phyloP scores from a whole-genome alignment of 2,888 invertebrate species.

The Synanthedon formicaeformis region DNA sequence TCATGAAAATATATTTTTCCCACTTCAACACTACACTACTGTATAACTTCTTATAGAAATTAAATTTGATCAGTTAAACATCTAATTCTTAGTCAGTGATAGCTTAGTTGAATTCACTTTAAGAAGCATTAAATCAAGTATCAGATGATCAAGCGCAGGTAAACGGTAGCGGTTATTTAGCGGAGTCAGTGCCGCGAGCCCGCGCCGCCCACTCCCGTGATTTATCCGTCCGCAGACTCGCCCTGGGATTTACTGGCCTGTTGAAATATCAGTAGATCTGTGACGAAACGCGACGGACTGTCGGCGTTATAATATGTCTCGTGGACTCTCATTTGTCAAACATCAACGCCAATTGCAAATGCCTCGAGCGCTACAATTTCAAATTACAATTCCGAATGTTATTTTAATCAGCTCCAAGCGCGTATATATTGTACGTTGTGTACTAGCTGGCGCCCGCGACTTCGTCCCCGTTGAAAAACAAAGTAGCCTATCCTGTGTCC shows the following conservation, averaged over 20 bases:
- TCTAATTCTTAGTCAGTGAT: too few relatives aligned
- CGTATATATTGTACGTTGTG: too few relatives aligned
- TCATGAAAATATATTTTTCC: too few relatives aligned
- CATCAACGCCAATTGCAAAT: constrained; percentile 6
- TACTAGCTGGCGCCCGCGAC: too few relatives aligned
- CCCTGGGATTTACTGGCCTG: constrained; percentile 27
- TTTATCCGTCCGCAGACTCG: constrained; percentile 42
- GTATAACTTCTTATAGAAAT: too few relatives aligned
- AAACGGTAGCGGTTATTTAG: constrained; percentile 66
- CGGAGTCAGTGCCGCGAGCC: constrained; percentile 36
- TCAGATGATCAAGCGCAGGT: constrained; percentile 64
- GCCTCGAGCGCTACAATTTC: background rate
- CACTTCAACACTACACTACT: too few relatives aligned
- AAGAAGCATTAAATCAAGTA: constrained; percentile 53
- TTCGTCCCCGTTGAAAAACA: too few relatives aligned
- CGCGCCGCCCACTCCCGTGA: constrained; percentile 55
- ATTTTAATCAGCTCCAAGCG: background rate
- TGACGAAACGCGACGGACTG: constrained; percentile 27
- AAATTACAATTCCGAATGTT: background rate
- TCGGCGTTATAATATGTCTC: background rate
- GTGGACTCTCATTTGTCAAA: constrained; percentile 22
- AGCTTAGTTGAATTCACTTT: background rate
- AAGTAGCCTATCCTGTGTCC: too few relatives aligned
- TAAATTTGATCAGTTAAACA: too few relatives aligned
- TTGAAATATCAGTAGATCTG: constrained; percentile 54